Percentiles rank a stretch among this genome's conserved stretches.
phyloP scores from a whole-genome alignment of 1,140 invertebrate species.

The Drosophila mauritiana region DNA sequence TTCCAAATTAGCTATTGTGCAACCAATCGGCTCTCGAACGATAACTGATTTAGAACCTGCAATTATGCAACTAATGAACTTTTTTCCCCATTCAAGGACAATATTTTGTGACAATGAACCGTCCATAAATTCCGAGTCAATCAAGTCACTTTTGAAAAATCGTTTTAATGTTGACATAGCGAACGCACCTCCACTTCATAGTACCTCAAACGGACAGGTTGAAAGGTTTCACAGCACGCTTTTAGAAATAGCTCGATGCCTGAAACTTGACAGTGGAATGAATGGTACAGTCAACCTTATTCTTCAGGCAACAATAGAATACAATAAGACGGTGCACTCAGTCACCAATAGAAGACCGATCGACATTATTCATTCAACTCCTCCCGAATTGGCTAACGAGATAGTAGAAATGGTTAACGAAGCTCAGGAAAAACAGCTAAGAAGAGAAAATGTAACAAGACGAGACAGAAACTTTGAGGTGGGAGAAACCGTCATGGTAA shows the following conservation, averaged over 20 bases:
- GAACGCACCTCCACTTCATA: conserved; percentile 11
- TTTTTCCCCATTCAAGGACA: background rate
- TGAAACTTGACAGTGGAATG: background rate
- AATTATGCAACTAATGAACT: too few relatives aligned
- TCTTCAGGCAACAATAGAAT: too few relatives aligned
- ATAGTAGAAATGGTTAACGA: too few relatives aligned
- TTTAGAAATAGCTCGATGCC: conserved; percentile 8
- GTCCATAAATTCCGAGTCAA: conserved; percentile 9
- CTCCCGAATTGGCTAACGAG: too few relatives aligned
- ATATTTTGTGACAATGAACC: conserved; percentile 4
- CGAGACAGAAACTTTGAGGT: too few relatives aligned
- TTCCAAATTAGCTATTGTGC: background rate
- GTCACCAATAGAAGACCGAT: too few relatives aligned
- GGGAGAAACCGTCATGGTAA: too few relatives aligned
- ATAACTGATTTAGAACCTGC: background rate
- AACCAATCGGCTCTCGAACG: background rate
- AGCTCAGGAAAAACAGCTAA: too few relatives aligned
- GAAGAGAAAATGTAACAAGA: too few relatives aligned
- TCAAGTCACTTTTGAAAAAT: background rate
- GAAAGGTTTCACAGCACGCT: conserved; percentile 9
- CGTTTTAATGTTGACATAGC: conserved; percentile 2
- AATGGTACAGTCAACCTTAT: too few relatives aligned
- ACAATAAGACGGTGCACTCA: too few relatives aligned
- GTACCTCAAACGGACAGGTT: conserved; percentile 5
- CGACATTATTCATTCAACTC: too few relatives aligned